A percentile compares a stretch with the other conserved stretches of the same genome.
These are phyloP conservation scores for Aculops lycopersici DNA, from an alignment of 1,140 invertebrate genomes.

Conservation along the genomic window DNA sequence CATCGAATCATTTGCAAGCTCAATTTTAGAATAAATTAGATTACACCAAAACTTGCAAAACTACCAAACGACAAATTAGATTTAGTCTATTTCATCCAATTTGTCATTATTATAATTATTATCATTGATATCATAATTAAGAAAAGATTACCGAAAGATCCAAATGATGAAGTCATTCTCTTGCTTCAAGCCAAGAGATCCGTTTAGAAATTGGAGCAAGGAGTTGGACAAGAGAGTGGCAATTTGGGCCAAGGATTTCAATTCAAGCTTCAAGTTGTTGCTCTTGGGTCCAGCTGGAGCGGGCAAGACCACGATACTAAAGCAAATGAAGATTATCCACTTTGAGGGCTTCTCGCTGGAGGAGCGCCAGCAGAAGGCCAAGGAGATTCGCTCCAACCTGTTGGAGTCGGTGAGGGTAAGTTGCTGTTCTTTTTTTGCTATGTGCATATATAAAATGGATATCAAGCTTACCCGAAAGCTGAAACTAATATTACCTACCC, in stretches of 20 bases:
- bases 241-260: not conserved
- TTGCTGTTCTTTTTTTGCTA: too few relatives aligned
- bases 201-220: not conserved
- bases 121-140: too few relatives aligned
- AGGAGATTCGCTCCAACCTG: slow-evolving; percentile 27
- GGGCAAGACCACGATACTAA: slow-evolving; percentile 39
- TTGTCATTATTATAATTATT: too few relatives aligned
- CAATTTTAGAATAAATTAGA: too few relatives aligned
- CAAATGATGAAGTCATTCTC: not conserved
- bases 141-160: too few relatives aligned
- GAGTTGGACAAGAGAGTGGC: not conserved
- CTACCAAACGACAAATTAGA: too few relatives aligned
- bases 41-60: too few relatives aligned
- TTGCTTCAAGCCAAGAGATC: not conserved
- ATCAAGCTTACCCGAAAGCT: too few relatives aligned
- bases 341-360: slow-evolving; percentile 30
- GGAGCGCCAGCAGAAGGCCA: slow-evolving; percentile 26
- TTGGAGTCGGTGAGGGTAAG: slow-evolving; percentile 26
- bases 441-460: too few relatives aligned
- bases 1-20: too few relatives aligned
- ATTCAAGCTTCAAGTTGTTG: not conserved
- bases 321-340: slow-evolving; percentile 47
- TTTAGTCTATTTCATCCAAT: too few relatives aligned
- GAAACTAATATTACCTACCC: too few relatives aligned
- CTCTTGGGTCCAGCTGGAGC: not conserved